Base-by-base conservation (phyloP, 2,113 vertebrate genomes). In the Pangasianodon hypophthalmus region DNA sequence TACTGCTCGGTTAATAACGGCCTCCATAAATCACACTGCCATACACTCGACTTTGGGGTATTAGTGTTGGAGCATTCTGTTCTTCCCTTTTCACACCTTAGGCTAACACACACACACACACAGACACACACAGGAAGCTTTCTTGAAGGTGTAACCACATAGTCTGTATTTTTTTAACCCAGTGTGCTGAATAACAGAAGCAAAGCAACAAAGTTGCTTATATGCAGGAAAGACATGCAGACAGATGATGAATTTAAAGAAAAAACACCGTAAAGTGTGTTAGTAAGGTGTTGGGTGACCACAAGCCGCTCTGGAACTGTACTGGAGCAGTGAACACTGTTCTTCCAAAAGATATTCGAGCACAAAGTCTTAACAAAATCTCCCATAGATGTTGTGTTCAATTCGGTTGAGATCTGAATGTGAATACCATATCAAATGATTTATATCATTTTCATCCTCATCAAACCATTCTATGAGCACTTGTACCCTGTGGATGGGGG, bases 21-120 rank as follows among this genome's bases (percentile, higher is more conserved):
- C 71, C 89, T 91, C 92, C 93, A 95, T 96, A 94, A 95, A 95
- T 95, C 95, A 93, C 93, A 88, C 90, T 92, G 92, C 92, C 90
- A 90, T 93, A 92, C 91, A 89, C 91, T 90, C 86, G 93, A 93
- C 89, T 95, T 94, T 94, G 88, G 91, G 92, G 91, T 95, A 92
- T 94, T 94, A 93, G 92, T 94, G 92, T 94, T 94, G 94, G 94
- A 95, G 88, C 73, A 44, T 83, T 91, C 87, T 88, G 90, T 93
- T 94, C 90, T 87, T 92, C 93, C 87, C 87, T 92, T 90, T 84
- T 92, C 91, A 92, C 93, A 92, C 91, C 92, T 91, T 79, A 92
- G 94, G 92, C 91, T 91, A 90, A 29, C 77, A 48, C 41, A 77
- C 41, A 5, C 37, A 41, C 37, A 75, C 71, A 44, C 1, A 73